Base-by-base conservation (phyloP, 2,113 vertebrate species). In the Paradisaea rubra region DNA sequence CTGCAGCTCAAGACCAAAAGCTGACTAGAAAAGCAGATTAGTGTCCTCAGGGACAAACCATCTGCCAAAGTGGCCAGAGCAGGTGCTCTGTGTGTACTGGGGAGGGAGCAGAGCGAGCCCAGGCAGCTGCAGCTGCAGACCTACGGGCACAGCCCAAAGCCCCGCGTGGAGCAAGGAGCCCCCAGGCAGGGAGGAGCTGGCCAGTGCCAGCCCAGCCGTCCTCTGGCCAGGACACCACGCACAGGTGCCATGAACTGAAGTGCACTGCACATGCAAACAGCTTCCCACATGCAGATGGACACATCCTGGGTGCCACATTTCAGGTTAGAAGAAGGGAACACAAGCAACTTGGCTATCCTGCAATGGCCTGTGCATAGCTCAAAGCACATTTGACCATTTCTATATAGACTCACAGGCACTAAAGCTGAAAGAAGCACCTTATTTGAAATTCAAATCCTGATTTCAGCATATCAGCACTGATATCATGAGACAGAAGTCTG, bases 81-180 rank as follows among this genome's bases (percentile, higher is more conserved):
- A 70, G 30, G 17, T 4, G 54, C 31, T 2, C 0, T 30, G 33
- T 5, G 41, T 16, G 2, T 0, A 0, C 11, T 5, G 60, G 61
- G 54, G 65, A 74, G 39, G 72, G 28, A 25, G 44, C 57, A 72
- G 59, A 13, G 0, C 5, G 0, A 25, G 35, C 6, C 19, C 47
- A 37, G 44, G 8, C 4, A 5, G n/a, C 71, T 86, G 84, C 86
- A 65, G 64, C 41, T 73, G 23, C 24, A 81, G 5, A 28, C 1
- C 65, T 3, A 0, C 2, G 27, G 47, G 25, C 59, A 47, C 53
- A 64, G 70, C 70, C 56, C 79, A 49, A 22, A 44, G 8, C 39
- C 25, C 37, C 5, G 31, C 5, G 1, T 2, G 44, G 27, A 73
- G 39, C 1, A 2, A 39, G 72, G 3, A 52, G 39, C 47, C 41